Evolutionary conservation across 2,888 invertebrate species (phyloP), one percentile per base, ranked within the genome.

Genomic region (Pachymerium ferrugineum): DNA sequence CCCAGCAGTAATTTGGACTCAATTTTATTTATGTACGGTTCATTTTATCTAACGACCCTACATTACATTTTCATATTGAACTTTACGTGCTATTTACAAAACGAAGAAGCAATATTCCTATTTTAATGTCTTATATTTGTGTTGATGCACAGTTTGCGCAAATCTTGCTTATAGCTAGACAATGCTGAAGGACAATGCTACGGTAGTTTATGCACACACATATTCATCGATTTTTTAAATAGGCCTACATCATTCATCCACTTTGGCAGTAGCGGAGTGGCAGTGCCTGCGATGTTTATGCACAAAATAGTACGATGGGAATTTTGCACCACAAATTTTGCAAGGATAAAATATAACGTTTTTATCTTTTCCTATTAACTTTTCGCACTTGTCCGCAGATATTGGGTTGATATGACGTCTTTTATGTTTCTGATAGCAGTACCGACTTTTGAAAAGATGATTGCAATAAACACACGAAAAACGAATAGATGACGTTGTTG

Each of bases 231-330:
- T n/a, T n/a, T n/a, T n/a, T n/a, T n/a, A n/a, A n/a, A n/a, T n/a
- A n/a, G n/a, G n/a, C n/a, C n/a, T n/a, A n/a, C n/a, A n/a, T n/a
- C n/a, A n/a, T n/a, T n/a, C n/a, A n/a, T n/a, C n/a, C n/a, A n/a
- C 16, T 10, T 71, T 71, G 38, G 5, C 22, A 1, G 35, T 2
- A n/a, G 25, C 25, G 25, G 35, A 73, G 70, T 94, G 94, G 80
- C 93, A 93, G 79, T 90, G 83, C 84, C 93, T 93, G 73, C 93
- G 85, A 81, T 94, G 94, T 80, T 94, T 94, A 82, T 94, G 94
- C 28, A 94, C 94, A 84, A 94, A 94, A 84, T 94, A 94, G 81
- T 94, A 94, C 77, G 93, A 93, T 0, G 94, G 94, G 82, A 94
- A 94, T 82, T 94, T 94, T 79, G 89, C 91, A 22, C 94, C 94